Base-by-base conservation (phyloP, 2,113 vertebrate genomes). In the Labeo rohita region DNA sequence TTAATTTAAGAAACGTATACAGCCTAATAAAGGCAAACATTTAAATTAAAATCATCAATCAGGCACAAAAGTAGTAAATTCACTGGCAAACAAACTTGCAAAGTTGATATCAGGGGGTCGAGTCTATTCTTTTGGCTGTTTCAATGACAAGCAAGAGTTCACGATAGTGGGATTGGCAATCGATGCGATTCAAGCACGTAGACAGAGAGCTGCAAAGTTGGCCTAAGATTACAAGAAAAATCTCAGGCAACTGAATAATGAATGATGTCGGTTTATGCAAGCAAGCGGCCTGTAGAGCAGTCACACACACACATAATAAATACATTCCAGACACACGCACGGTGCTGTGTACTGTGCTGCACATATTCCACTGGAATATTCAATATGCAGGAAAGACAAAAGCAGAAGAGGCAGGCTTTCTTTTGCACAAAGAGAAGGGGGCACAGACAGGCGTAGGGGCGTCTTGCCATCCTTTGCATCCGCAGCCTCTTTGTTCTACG, bases 161-260 rank as follows among this genome's bases (percentile, higher is more conserved):
- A 72, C 63, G 54, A 68, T 16, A 80, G 6, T 6, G 52, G 63
- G 49, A 68, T 21, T 43, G 49, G 47, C 84, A 85, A 68, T 70
- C 63, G 6, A 9, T 54, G 49, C 5, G 12, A 65, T 68, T 85
- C 76, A 61, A 50, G 50, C 75, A 80, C 28, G 23, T 47, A 72
- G 72, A 49, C 36, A 84, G 75, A 75, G 73, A 34, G 36, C 85
- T 54, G 50, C 75, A 87, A 86, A 87, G 89, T 72, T 83, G 70
- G 75, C 63, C 68, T 76, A 89, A 89, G 82, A 89, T 87, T 82
- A 89, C 76, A 77, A 83, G 47, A 61, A 85, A 87, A 90, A 89
- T 87, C 84, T 80, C 75, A 89, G 82, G 65, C 76, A 73, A 45
- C 59, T 91, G 75, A 93, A 93, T 92, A 92, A 93, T 93, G 18